A percentile compares a stretch with the other conserved stretches of the same genome.
These are phyloP conservation scores for Scaptodrosophila lebanonensis DNA, from an alignment of 1,140 invertebrate species.

Conservation along the genomic window DNA sequence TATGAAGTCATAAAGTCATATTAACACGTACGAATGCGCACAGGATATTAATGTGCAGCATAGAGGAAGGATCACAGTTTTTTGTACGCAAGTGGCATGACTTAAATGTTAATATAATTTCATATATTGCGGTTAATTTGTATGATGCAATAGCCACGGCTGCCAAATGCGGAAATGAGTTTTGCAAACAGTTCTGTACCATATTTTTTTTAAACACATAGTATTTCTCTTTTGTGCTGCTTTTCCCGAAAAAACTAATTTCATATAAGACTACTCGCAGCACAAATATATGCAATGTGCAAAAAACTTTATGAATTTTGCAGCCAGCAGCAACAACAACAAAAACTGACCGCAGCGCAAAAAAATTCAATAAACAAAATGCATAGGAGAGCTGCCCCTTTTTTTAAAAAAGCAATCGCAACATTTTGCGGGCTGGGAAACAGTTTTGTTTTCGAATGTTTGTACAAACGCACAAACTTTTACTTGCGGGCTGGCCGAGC, in stretches of 20 bases:
- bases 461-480: constrained; percentile 9
- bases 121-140: constrained; percentile 70
- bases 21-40: constrained; percentile 75
- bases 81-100: constrained; percentile 34
- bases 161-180: constrained; percentile 53
- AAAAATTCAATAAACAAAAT: constrained; percentile 60
- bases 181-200: constrained; percentile 9
- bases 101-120: constrained; percentile 69
- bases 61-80: constrained; percentile 33
- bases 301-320: constrained; percentile 67
- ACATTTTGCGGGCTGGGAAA: too few relatives aligned
- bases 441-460: constrained; percentile 12
- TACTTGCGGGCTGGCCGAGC: constrained; percentile 10
- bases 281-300: constrained; percentile 39
- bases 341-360: constrained; percentile 48
- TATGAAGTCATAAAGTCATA: constrained; percentile 76
- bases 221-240: constrained; percentile 37
- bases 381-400: constrained; percentile 32
- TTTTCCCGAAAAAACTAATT: constrained; percentile 49
- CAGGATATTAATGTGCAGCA: constrained; percentile 72
- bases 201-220: constrained; percentile 22
- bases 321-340: constrained; percentile 17
- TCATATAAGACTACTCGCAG: constrained; percentile 23
- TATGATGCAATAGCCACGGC: constrained; percentile 35
- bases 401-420: too few relatives aligned